Conservation (phyloP, 2,888 invertebrate genomes). For the Drosophila histrio region DNA sequence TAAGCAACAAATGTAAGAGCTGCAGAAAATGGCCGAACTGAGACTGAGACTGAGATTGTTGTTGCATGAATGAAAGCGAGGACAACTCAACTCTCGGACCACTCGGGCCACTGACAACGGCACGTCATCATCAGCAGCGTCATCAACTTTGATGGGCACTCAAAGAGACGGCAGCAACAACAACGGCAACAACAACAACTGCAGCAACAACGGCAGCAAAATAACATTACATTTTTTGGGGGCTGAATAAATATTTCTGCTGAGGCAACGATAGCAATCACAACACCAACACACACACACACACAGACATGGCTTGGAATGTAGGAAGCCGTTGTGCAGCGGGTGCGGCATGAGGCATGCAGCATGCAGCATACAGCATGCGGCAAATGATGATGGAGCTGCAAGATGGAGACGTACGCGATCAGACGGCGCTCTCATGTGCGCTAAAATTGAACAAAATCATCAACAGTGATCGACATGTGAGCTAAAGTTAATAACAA, state of each 20-base stretch:
- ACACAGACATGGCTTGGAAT: constrained; percentile 51
- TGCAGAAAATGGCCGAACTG: constrained; percentile 30
- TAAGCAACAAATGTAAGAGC: constrained; percentile 43
- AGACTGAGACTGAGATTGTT: not conserved
- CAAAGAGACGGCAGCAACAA: constrained; percentile 45
- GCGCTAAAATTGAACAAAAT: constrained; percentile 80
- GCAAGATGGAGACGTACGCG: constrained; percentile 54
- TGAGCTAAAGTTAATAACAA: constrained; percentile 82
- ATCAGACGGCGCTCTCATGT: constrained; percentile 75
- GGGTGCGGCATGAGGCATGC: constrained; percentile 17
- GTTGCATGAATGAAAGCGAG: constrained; percentile 70
- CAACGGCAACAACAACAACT: constrained; percentile 8
- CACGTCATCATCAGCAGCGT: constrained; percentile 73
- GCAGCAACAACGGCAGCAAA: constrained; percentile 41
- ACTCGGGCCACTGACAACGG: constrained; percentile 56
- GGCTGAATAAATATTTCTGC: constrained; percentile 79
- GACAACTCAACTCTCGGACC: constrained; percentile 63
- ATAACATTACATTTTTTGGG: constrained; percentile 75
- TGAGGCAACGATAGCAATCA: constrained; percentile 67
- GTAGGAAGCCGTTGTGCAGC: constrained; percentile 54
- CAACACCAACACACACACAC: constrained; percentile 57
- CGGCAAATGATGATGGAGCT: constrained; percentile 32
- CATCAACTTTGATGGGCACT: constrained; percentile 71
- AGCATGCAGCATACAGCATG: not conserved
- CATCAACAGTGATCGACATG: constrained; percentile 82